A percentile compares a stretch with the other conserved stretches of the same genome.
These are phyloP conservation scores for Myiagra hebetior DNA, from an alignment of 2,113 vertebrate genomes.

Conservation along the genomic window DNA sequence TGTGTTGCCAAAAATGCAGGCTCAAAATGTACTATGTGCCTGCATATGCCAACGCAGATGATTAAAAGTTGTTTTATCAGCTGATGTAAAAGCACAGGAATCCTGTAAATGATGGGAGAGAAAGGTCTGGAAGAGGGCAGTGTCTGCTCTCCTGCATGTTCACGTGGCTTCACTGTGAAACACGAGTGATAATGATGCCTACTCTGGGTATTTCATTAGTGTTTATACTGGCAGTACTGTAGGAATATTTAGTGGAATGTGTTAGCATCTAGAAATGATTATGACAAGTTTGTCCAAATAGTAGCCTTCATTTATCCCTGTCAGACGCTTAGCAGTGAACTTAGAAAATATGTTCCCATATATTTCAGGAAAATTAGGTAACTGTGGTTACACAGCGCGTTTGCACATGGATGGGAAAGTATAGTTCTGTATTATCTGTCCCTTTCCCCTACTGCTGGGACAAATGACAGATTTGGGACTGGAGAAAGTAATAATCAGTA, in stretches of 20 bases:
- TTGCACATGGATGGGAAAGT: not conserved
- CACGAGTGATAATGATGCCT: not conserved
- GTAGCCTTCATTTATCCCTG: not conserved
- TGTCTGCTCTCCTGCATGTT: not conserved
- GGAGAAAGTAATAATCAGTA: not conserved
- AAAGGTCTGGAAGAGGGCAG: not conserved
- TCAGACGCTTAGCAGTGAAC: not conserved
- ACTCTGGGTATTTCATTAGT: not conserved
- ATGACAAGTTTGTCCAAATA: not conserved
- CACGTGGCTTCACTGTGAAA: not conserved
- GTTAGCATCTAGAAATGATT: not conserved
- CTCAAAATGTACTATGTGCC: not conserved
- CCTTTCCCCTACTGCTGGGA: not conserved
- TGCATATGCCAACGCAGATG: accelerated
- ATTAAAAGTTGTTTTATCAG: not conserved
- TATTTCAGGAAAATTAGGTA: not conserved
- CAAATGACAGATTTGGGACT: not conserved
- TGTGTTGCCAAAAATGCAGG: not conserved
- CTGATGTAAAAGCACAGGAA: not conserved
- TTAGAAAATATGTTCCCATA: not conserved
- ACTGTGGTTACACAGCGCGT: not conserved
- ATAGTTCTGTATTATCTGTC: not conserved
- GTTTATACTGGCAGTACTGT: not conserved
- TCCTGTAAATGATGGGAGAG: not conserved
- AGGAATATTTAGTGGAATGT: not conserved